phyloP scores from a whole-genome alignment of 2,113 vertebrate genomes.

The Hippocampus mohnikei region DNA sequence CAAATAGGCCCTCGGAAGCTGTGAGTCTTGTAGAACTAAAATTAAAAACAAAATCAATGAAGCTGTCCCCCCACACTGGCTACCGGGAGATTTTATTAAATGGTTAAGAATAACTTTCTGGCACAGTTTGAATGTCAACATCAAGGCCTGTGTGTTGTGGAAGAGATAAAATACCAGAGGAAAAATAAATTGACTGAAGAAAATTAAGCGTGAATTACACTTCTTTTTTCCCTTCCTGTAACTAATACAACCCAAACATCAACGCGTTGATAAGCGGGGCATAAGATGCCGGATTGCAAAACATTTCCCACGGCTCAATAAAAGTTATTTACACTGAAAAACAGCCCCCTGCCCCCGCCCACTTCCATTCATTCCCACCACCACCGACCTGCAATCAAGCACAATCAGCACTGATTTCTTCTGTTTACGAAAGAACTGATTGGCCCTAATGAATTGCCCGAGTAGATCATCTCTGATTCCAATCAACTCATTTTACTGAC shows the following conservation, averaged over 20 bases:
- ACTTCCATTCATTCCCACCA: background rate
- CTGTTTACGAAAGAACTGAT: constrained; percentile 51
- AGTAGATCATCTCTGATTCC: constrained; percentile 32
- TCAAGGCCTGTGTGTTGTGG: constrained; percentile 16
- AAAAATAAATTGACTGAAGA: background rate
- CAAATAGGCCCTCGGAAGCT: constrained; percentile 4
- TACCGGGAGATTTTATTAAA: background rate
- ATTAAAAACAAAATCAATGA: constrained; percentile 32
- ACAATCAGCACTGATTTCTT: constrained; percentile 54
- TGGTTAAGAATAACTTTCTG: constrained; percentile 23
- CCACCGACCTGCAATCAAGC: constrained; percentile 45
- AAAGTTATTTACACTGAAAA: constrained; percentile 30
- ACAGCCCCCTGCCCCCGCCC: background rate
- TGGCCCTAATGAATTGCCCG: constrained; percentile 44
- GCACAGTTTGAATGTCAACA: constrained; percentile 10
- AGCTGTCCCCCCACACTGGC: background rate
- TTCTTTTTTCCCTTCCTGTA: background rate
- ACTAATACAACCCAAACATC: background rate
- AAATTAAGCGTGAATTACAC: background rate
- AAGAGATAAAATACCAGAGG: background rate
- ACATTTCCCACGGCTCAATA: constrained; percentile 16
- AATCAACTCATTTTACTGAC: constrained; percentile 19
- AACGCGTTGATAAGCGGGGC: background rate
- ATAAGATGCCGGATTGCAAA: background rate
- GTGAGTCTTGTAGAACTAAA: constrained; percentile 19